These are phyloP conservation scores for Gymnothorax reevesii DNA, from an alignment of 2,797 vertebrate species.

Conservation along the genomic window DNA sequence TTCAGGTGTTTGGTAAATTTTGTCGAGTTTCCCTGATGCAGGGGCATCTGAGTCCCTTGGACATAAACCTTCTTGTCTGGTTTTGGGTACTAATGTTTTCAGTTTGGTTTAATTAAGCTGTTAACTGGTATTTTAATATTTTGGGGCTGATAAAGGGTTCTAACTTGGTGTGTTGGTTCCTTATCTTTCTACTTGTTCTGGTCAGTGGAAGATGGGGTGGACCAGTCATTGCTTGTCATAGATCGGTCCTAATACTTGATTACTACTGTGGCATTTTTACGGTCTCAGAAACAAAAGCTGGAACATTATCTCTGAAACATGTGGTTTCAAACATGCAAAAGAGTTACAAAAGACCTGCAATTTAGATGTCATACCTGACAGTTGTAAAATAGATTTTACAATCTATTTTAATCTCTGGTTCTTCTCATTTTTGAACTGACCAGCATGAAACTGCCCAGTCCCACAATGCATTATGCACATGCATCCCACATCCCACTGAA, in stretches of 20 bases:
- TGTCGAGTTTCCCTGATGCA: too few relatives aligned
- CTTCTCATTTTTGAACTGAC: not conserved
- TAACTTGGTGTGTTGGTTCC: not conserved
- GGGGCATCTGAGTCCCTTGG: too few relatives aligned
- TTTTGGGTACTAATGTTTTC: not conserved
- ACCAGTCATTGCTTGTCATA: not conserved
- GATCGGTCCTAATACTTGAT: not conserved
- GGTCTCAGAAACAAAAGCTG: not conserved
- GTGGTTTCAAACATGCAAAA: not conserved
- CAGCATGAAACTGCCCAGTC: too few relatives aligned
- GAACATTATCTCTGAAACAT: not conserved
- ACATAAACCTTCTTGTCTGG: too few relatives aligned
- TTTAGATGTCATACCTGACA: not conserved
- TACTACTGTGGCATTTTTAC: not conserved
- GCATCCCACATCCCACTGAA: too few relatives aligned
- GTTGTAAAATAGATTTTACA: not conserved
- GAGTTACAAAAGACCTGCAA: not conserved
- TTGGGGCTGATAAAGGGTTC: not conserved
- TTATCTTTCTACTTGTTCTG: not conserved
- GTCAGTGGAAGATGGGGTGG: not conserved
- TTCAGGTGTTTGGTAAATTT: too few relatives aligned
- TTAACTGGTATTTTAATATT: not conserved
- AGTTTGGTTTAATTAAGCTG: slow-evolving; percentile 1
- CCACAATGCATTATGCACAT: too few relatives aligned
- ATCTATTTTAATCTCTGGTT: not conserved